These are phyloP conservation scores for Macrochelys suwanniensis DNA, from an alignment of 2,797 vertebrate species.

Conservation along the genomic window DNA sequence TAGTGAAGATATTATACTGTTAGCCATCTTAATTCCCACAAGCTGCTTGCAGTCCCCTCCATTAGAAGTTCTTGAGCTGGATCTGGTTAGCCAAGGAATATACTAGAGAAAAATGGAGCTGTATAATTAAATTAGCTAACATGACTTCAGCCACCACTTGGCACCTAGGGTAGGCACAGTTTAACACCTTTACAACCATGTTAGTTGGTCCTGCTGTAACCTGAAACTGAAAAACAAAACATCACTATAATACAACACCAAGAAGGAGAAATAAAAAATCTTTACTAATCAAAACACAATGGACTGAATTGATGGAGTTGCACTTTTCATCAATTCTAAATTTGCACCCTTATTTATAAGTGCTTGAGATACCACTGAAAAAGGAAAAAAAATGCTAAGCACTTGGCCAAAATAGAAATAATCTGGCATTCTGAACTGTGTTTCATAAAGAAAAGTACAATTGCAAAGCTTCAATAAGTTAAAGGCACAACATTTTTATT, in stretches of 20 bases:
- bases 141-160: not conserved
- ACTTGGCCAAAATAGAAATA: not conserved
- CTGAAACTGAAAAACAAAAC: not conserved
- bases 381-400: not conserved
- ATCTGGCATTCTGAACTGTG: not conserved
- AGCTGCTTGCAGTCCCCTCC: not conserved
- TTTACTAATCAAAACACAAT: not conserved
- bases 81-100: not conserved
- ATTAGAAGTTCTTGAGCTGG: not conserved
- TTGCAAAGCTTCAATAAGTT: constrained; percentile 25
- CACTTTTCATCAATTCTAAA: not conserved
- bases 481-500: constrained; percentile 13
- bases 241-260: not conserved
- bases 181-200: fast-evolving
- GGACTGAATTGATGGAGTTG: fast-evolving
- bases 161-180: not conserved
- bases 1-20: not conserved
- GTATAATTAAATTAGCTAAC: not conserved
- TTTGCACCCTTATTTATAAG: not conserved
- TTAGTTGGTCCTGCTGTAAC: not conserved
- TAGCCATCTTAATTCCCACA: not conserved
- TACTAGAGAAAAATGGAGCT: not conserved
- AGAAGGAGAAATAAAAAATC: not conserved
- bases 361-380: not conserved
- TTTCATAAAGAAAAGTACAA: not conserved